phyloP scores from a whole-genome alignment of 2,113 vertebrate species.

The Alces alces region DNA sequence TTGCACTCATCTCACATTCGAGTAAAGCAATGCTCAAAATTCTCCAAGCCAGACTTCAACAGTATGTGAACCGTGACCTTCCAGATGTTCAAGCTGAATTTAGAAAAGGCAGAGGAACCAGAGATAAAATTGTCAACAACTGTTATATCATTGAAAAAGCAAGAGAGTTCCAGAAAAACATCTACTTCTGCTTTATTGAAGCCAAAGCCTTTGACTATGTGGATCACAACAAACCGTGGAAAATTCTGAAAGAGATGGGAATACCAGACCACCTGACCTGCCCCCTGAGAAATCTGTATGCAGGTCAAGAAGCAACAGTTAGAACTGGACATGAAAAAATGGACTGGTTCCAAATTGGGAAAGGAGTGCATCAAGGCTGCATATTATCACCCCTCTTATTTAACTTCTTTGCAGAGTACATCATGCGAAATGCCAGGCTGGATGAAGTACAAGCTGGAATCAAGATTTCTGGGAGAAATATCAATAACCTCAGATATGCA shows the following conservation, averaged over 20 bases:
- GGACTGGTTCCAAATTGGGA: not conserved
- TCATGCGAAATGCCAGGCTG: not conserved
- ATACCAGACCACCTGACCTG: not conserved
- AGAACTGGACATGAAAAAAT: not conserved
- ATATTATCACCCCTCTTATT: not conserved
- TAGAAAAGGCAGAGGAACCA: not conserved
- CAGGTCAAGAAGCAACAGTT: not conserved
- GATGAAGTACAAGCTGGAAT: not conserved
- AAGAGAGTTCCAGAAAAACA: not conserved
- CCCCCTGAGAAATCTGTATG: not conserved
- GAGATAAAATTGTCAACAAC: not conserved
- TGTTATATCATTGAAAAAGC: not conserved
- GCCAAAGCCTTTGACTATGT: not conserved
- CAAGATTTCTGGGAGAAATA: not conserved
- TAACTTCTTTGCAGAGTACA: not conserved
- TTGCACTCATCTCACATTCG: not conserved
- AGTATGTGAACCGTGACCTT: fast-evolving
- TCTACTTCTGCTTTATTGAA: not conserved
- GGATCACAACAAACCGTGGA: not conserved
- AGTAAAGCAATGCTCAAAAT: not conserved
- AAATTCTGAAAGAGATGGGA: not conserved
- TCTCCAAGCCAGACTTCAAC: not conserved
- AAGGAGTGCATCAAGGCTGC: not conserved
- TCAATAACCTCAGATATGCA: not conserved
- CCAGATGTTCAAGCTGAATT: not conserved